Evolutionary conservation across 2,797 vertebrate genomes (phyloP).

Genomic region (Sandelia bainsii): DNA sequence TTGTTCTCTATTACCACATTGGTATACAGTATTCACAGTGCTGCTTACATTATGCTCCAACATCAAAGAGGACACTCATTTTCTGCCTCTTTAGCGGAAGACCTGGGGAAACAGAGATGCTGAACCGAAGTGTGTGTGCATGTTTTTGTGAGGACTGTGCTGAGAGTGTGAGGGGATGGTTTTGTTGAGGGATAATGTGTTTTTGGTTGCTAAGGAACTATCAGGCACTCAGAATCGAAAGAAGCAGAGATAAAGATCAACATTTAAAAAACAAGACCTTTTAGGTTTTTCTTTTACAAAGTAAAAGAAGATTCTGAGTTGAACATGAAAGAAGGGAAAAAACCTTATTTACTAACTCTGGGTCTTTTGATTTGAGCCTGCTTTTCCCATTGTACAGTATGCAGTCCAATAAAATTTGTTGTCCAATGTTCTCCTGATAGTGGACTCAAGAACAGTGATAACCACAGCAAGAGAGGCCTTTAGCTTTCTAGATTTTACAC

Average conservation of each 20-base stretch:
- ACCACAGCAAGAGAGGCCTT: too few relatives aligned
- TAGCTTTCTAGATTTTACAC: too few relatives aligned
- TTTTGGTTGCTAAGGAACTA: slow-evolving; percentile 86
- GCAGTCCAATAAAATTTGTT: background rate
- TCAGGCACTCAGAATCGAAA: slow-evolving; percentile 64
- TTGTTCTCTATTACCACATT: slow-evolving; percentile 59
- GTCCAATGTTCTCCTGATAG: too few relatives aligned
- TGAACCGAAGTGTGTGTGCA: slow-evolving; percentile 54
- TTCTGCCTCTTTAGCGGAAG: slow-evolving; percentile 56
- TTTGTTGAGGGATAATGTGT: slow-evolving; percentile 69
- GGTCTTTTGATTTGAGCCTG: slow-evolving; percentile 1
- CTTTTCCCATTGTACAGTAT: background rate
- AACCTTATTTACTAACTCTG: background rate
- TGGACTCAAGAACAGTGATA: too few relatives aligned
- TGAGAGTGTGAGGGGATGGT: slow-evolving; percentile 50
- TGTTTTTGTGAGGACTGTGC: slow-evolving; percentile 52
- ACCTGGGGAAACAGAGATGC: slow-evolving; percentile 60
- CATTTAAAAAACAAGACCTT: slow-evolving; percentile 26
- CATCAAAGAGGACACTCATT: slow-evolving; percentile 68
- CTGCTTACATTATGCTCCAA: slow-evolving; percentile 51
- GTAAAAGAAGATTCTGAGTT: slow-evolving; percentile 30
- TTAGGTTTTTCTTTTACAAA: slow-evolving; percentile 38
- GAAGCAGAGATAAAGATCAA: slow-evolving; percentile 60
- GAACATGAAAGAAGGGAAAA: background rate
- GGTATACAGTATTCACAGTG: slow-evolving; percentile 34